phyloP scores from a whole-genome alignment of 2,888 invertebrate species.

The Hirtodrosophila confusa region DNA sequence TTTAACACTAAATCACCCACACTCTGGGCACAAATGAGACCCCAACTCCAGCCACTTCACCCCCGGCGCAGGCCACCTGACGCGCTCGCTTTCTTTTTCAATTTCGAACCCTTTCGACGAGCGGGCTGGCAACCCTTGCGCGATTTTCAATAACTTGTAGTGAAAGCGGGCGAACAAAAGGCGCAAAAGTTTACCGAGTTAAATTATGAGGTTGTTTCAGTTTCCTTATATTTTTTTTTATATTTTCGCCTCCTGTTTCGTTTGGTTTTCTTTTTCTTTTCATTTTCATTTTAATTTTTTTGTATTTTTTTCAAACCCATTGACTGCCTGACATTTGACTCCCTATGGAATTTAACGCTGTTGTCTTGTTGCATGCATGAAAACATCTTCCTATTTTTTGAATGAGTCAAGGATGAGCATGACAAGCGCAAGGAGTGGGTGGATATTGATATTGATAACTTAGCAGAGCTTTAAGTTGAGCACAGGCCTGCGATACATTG shows the following conservation, averaged over 20 bases:
- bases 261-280: constrained; percentile 12
- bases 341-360: constrained; percentile 65
- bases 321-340: constrained; percentile 61
- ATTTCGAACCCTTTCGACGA: constrained; percentile 71
- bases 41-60: constrained; percentile 23
- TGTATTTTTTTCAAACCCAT: too few relatives aligned
- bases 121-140: constrained; percentile 61
- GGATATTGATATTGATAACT: constrained; percentile 49
- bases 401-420: constrained; percentile 15
- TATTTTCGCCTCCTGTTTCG: constrained; percentile 24
- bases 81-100: constrained; percentile 72
- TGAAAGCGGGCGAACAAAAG: constrained; percentile 70
- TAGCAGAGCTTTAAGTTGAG: constrained; percentile 29
- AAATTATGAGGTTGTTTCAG: constrained; percentile 74
- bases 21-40: constrained; percentile 54
- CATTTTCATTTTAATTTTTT: constrained; percentile 7
- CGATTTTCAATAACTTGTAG: constrained; percentile 77
- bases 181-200: constrained; percentile 75
- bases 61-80: constrained; percentile 57
- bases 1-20: constrained; percentile 80
- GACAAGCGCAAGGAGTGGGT: constrained; percentile 8
- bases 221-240: constrained; percentile 21
- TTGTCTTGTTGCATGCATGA: constrained; percentile 68
- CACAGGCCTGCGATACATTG: background rate
- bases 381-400: constrained; percentile 29